Percentiles rank a stretch among this genome's conserved stretches.
phyloP scores from a whole-genome alignment of 2,797 vertebrate genomes.

The Labroides dimidiatus region DNA sequence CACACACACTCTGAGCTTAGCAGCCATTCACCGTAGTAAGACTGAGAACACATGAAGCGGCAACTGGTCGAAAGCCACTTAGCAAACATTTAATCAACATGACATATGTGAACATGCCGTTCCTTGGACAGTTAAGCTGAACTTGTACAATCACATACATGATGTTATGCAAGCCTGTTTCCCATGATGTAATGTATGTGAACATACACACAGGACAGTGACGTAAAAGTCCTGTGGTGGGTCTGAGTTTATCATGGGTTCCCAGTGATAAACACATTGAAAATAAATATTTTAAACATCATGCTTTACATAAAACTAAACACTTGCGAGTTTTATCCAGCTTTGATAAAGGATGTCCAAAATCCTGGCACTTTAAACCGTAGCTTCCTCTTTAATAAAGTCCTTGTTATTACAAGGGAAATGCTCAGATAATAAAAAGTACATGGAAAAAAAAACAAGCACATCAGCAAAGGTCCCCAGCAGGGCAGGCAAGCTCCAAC shows the following conservation, averaged over 20 bases:
- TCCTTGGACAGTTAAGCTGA: constrained; percentile 47
- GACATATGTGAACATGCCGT: constrained; percentile 57
- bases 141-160: constrained; percentile 48
- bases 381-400: constrained; percentile 53
- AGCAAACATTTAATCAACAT: constrained; percentile 74
- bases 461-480: constrained; percentile 59
- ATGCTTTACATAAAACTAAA: constrained; percentile 31
- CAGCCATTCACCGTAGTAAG: constrained; percentile 56
- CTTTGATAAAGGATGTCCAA: constrained; percentile 18
- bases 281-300: constrained; percentile 48
- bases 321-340: constrained; percentile 5
- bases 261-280: constrained; percentile 16
- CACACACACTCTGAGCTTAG: constrained; percentile 68
- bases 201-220: background rate
- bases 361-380: constrained; percentile 16
- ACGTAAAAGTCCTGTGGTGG: constrained; percentile 14
- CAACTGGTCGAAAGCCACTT: constrained; percentile 60
- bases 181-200: constrained; percentile 8
- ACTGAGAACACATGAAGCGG: constrained; percentile 54
- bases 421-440: constrained; percentile 54
- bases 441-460: constrained; percentile 41
- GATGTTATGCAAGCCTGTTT: constrained; percentile 25
- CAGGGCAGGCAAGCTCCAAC: constrained; percentile 63
- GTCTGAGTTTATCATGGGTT: constrained; percentile 18
- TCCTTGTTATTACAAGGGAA: constrained; percentile 47